Percentiles rank a stretch among this genome's conserved stretches.
These are phyloP conservation scores for Lutraria lutraria DNA, from an alignment of 2,888 invertebrate genomes.

Conservation along the genomic window DNA sequence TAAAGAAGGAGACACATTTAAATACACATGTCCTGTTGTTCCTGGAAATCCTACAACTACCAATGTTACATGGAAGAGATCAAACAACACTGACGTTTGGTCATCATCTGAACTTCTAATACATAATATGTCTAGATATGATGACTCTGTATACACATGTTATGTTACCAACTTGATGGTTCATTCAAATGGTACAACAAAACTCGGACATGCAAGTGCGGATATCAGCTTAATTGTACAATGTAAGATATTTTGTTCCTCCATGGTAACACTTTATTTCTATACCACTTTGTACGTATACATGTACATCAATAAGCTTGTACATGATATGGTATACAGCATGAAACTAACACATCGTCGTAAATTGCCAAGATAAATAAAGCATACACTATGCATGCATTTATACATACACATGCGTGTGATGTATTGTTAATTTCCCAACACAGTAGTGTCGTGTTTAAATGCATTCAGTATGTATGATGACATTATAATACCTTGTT, in stretches of 20 bases:
- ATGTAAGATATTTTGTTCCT: background rate
- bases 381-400: no score
- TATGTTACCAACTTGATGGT: background rate
- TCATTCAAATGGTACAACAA: background rate
- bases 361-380: no score
- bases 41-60: background rate
- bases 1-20: background rate
- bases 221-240: background rate
- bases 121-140: background rate
- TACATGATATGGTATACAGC: no score
- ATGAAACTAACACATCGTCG: no score
- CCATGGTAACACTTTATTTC: no score
- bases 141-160: conserved; percentile 10
- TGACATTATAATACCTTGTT: no score
- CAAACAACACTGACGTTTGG: background rate
- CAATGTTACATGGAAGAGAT: background rate
- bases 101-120: background rate
- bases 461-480: no score
- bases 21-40: background rate
- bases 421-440: no score
- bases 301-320: no score
- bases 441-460: no score
- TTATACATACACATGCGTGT: no score
- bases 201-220: background rate
- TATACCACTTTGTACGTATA: no score